Base-by-base conservation (phyloP, 2,797 vertebrate species). In the Danio choprae region DNA sequence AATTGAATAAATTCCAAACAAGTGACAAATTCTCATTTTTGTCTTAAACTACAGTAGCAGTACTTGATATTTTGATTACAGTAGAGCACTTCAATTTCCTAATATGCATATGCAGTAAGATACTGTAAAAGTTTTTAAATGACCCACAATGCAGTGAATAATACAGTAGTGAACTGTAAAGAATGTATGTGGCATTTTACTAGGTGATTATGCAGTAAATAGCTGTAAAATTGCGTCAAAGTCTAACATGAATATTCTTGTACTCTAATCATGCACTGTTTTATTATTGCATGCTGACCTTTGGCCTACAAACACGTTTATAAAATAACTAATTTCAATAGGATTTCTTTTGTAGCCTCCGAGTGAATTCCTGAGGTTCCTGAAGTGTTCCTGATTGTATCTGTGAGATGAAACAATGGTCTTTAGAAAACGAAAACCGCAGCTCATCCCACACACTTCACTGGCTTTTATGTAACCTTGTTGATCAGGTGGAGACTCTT, bases 381-480 rank as follows among this genome's bases (percentile, higher is more conserved):
- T 60, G 22, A 60, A 74, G 43, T 74, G 56, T 62, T 48, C 2
- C 15, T 74, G 72, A 59, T 48, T 38, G 6, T 62, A 59, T 74
- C 43, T 36, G 20, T 48, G 43, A 41, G 11, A 15, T 58, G 40
- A 72, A 56, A 56, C 69, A 72, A 44, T 72, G 18, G 38, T 58
- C 40, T 72, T 70, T 53, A 70, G 68, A 70, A 70, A 70, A 70
- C 40, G 50, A 70, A 70, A 70, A 53, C 36, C 48, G 4, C 67
- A 13, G 2, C 69, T 15, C 53, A 44, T 29, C 53, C 16, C 22
- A 50, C 48, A 64, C 48, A 64, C 38, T 55, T 50, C 41, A 38
- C 16, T 5, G 20, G n/a, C n/a, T 41, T 63, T 76, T 44, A 74
- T 41, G 38, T 55, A 60, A 59, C 0, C 0, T 46, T 63, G 38